phyloP scores from a whole-genome alignment of 1,140 invertebrate species.

The Eurosta solidaginis region DNA sequence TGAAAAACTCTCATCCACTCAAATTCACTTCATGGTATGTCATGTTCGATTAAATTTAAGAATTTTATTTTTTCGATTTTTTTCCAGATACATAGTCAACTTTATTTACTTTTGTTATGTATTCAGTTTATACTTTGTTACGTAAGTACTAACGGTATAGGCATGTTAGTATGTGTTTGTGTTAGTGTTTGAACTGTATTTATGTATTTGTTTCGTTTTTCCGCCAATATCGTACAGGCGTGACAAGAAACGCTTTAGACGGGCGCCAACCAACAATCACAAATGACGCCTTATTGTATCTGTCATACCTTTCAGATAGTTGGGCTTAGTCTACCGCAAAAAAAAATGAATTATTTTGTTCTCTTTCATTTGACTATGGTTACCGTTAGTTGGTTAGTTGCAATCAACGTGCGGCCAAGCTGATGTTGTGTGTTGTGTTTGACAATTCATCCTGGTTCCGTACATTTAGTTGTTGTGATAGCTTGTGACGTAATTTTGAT shows the following conservation, averaged over 20 bases:
- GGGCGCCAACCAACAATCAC: not conserved
- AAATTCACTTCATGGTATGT: too few species aligned
- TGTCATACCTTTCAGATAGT: not conserved
- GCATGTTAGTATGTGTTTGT: not conserved
- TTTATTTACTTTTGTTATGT: not conserved
- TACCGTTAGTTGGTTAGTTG: not conserved
- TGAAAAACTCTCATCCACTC: too few species aligned
- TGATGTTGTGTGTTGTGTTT: constrained; percentile 10
- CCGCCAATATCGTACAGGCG: not conserved
- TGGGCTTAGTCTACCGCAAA: too few species aligned
- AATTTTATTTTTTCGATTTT: too few species aligned
- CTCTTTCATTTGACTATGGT: too few species aligned
- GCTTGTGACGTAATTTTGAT: too few species aligned
- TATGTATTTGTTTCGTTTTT: constrained; percentile 4
- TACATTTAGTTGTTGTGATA: too few species aligned
- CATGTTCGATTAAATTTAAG: too few species aligned
- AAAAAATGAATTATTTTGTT: not conserved
- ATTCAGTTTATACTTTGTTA: not conserved
- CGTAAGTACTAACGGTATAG: not conserved
- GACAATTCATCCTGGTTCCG: not conserved
- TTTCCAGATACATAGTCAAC: not conserved
- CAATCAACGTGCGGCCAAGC: not conserved
- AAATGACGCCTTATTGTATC: not conserved
- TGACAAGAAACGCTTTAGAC: not conserved
- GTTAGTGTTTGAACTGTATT: not conserved